These are phyloP conservation scores for Spodoptera frugiperda DNA, from an alignment of 1,140 invertebrate genomes.

Conservation along the genomic window DNA sequence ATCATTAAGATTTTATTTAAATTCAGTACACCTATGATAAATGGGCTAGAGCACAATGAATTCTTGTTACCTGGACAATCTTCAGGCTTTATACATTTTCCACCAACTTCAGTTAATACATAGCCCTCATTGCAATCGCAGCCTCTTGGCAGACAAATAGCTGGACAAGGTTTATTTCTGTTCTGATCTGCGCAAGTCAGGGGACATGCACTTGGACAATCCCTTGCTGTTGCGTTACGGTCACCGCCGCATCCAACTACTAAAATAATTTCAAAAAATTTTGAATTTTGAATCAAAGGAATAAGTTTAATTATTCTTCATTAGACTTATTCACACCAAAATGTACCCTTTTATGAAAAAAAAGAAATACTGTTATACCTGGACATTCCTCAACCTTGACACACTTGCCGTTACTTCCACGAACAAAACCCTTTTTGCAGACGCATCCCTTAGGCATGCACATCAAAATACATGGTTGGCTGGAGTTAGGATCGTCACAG, in stretches of 20 bases:
- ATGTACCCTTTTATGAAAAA: too few species aligned
- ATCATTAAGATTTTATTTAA: too few species aligned
- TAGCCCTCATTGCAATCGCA: constrained; percentile 21
- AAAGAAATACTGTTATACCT: constrained; percentile 29
- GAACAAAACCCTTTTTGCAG: constrained; percentile 49
- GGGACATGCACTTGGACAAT: neutral
- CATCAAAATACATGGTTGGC: neutral
- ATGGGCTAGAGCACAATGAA: too few species aligned
- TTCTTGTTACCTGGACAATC: constrained; percentile 24
- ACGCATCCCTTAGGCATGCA: constrained; percentile 42
- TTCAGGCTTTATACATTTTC: constrained; percentile 10
- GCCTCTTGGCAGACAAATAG: neutral
- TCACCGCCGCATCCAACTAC: neutral
- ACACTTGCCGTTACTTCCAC: constrained; percentile 36
- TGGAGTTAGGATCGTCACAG: constrained; percentile 24
- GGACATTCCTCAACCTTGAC: constrained; percentile 46
- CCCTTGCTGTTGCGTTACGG: neutral
- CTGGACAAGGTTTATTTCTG: neutral
- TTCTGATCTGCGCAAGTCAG: neutral
- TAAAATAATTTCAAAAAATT: neutral
- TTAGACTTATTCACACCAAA: too few species aligned
- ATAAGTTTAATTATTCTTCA: neutral
- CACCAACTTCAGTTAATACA: neutral
- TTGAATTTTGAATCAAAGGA: too few species aligned
- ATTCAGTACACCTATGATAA: too few species aligned